phyloP scores from a whole-genome alignment of 2,888 invertebrate genomes.

The Ennomos quercinarius region DNA sequence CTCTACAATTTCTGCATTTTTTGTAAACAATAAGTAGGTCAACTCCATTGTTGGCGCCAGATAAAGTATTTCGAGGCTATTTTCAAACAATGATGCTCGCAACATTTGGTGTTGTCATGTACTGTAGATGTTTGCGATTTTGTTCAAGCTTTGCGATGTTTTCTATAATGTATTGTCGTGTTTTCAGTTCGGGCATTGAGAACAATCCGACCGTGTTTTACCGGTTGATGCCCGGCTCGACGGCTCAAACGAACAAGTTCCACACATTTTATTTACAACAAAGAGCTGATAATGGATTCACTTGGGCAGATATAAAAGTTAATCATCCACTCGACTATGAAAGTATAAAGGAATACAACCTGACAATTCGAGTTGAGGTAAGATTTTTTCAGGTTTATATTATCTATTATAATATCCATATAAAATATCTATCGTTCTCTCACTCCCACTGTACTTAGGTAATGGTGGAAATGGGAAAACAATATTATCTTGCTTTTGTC shows the following conservation, averaged over 20 bases:
- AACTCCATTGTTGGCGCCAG: slow-evolving; percentile 30
- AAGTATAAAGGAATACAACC: slow-evolving; percentile 97
- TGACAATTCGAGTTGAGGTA: slow-evolving; percentile 98
- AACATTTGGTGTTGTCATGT: slow-evolving; percentile 62
- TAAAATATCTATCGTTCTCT: no score
- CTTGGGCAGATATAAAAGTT: slow-evolving; percentile 98
- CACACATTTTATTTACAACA: slow-evolving; percentile 98
- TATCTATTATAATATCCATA: no score
- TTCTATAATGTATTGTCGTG: slow-evolving; percentile 55
- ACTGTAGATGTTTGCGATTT: slow-evolving; percentile 47
- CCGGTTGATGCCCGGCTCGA: slow-evolving; percentile 97
- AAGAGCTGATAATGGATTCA: slow-evolving; percentile 95
- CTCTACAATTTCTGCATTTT: slow-evolving; percentile 21
- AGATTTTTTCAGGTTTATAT: slow-evolving; percentile 50
- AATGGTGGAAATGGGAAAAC: no score
- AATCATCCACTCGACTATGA: slow-evolving; percentile 98
- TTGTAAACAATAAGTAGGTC: slow-evolving; percentile 33
- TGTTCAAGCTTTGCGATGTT: slow-evolving; percentile 35
- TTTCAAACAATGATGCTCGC: slow-evolving; percentile 35
- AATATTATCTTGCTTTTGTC: no score
- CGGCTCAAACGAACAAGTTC: slow-evolving; percentile 97
- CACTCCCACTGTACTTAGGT: no score
- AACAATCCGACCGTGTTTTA: slow-evolving; percentile 98
- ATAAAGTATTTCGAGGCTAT: slow-evolving; percentile 35
- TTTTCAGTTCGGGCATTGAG: slow-evolving; percentile 96